Conservation (phyloP, 1,140 invertebrate genomes). For the Drosophila baimaii region DNA sequence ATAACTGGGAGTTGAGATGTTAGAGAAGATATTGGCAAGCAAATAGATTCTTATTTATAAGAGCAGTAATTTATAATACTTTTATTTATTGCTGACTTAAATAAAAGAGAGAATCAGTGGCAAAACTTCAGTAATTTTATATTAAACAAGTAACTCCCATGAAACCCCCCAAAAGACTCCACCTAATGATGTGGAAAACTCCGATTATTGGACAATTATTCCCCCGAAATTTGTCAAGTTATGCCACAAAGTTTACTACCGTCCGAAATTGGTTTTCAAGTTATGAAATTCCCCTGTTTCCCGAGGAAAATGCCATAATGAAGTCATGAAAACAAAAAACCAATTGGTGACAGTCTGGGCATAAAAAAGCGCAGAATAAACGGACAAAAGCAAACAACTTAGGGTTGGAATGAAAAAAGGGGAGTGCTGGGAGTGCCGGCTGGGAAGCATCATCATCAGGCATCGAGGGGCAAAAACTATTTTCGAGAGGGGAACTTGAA, state of each 20-base stretch:
- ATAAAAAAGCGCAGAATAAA: slow-evolving; percentile 11
- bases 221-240: slow-evolving; percentile 6
- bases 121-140: neutral
- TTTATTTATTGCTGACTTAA: neutral
- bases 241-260: slow-evolving; percentile 6
- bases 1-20: neutral
- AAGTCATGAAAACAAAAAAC: slow-evolving; percentile 61
- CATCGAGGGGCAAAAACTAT: slow-evolving; percentile 35
- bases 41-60: neutral
- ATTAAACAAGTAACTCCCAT: neutral
- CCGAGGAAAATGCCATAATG: slow-evolving; percentile 47
- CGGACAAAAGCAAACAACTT: slow-evolving; percentile 35
- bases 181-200: slow-evolving; percentile 26
- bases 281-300: slow-evolving; percentile 59
- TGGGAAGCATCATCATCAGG: slow-evolving; percentile 17
- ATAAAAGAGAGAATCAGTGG: accelerated
- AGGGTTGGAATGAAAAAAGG: slow-evolving; percentile 1
- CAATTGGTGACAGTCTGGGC: slow-evolving; percentile 52
- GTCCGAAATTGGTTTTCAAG: slow-evolving; percentile 44
- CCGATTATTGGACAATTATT: slow-evolving; percentile 35
- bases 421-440: slow-evolving; percentile 20
- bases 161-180: neutral
- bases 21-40: too few species aligned
- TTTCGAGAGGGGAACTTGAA: slow-evolving; percentile 32
- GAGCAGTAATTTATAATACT: neutral